Percentiles rank a stretch among this genome's conserved stretches.
Evolutionary conservation across 2,888 invertebrate genomes (phyloP).

Genomic region (Aleiodes testaceus): DNA sequence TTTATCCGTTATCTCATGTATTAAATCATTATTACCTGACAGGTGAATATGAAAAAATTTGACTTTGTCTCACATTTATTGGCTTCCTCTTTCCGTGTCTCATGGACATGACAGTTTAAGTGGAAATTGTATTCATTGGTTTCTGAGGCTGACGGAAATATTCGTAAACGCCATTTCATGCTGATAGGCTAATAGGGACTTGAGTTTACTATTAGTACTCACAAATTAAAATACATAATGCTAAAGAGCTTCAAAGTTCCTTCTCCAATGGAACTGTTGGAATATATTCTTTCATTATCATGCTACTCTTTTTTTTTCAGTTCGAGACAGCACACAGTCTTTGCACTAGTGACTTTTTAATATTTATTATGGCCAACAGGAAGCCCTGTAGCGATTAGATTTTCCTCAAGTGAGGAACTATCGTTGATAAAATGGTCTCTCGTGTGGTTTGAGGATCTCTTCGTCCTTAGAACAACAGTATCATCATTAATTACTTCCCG

Average conservation of each 20-base stretch:
- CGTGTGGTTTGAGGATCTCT: slow-evolving; percentile 15
- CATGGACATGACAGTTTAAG: background rate
- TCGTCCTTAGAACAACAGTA: slow-evolving; percentile 30
- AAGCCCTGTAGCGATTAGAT: slow-evolving; percentile 23
- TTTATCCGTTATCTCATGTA: too few species aligned
- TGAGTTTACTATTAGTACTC: slow-evolving; percentile 42
- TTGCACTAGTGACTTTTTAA: background rate
- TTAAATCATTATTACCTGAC: background rate
- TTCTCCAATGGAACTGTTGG: background rate
- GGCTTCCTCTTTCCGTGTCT: background rate
- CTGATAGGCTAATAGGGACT: slow-evolving; percentile 49
- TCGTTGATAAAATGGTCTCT: slow-evolving; percentile 24
- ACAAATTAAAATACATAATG: background rate
- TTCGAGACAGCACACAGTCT: background rate
- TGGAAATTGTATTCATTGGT: slow-evolving; percentile 1
- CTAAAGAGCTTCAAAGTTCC: background rate
- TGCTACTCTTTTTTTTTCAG: background rate
- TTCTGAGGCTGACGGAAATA: slow-evolving; percentile 27
- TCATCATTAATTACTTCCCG: slow-evolving; percentile 41
- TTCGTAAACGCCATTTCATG: slow-evolving; percentile 22
- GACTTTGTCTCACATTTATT: background rate
- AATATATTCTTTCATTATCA: background rate
- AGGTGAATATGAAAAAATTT: slow-evolving; percentile 3
- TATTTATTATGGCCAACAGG: slow-evolving; percentile 9
- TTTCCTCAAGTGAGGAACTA: slow-evolving; percentile 12